These are phyloP conservation scores for Excalfactoria chinensis DNA, from an alignment of 2,113 vertebrate genomes.

Conservation along the genomic window DNA sequence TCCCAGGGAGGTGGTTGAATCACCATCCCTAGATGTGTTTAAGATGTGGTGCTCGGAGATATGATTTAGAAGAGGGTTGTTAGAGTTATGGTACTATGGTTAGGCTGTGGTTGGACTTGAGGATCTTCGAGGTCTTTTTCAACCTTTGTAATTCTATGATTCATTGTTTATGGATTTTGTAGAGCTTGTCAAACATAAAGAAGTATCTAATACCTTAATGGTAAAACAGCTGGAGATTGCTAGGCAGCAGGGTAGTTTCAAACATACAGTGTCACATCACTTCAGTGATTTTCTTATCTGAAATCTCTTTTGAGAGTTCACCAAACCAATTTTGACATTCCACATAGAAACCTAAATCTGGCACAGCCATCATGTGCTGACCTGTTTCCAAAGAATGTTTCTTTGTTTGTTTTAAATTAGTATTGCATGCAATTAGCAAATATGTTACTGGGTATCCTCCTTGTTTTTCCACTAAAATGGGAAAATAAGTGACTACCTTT, in stretches of 20 bases:
- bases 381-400: neutral
- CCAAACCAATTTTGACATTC: neutral
- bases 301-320: neutral
- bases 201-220: neutral
- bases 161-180: neutral
- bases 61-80: too few species aligned
- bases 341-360: neutral
- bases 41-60: too few species aligned
- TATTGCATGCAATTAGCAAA: neutral
- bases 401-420: neutral
- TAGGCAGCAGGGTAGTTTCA: neutral
- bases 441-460: neutral
- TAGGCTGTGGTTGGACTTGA: too few species aligned
- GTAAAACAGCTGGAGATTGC: constrained; percentile 24
- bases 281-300: neutral
- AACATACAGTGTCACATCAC: neutral
- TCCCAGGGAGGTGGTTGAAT: too few species aligned
- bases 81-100: too few species aligned
- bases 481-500: neutral
- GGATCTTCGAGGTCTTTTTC: too few species aligned
- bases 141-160: too few species aligned
- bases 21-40: too few species aligned
- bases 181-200: constrained; percentile 26
- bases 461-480: neutral
- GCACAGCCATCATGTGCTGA: neutral